phyloP scores from a whole-genome alignment of 2,888 invertebrate species.

The Amphipyra berbera region DNA sequence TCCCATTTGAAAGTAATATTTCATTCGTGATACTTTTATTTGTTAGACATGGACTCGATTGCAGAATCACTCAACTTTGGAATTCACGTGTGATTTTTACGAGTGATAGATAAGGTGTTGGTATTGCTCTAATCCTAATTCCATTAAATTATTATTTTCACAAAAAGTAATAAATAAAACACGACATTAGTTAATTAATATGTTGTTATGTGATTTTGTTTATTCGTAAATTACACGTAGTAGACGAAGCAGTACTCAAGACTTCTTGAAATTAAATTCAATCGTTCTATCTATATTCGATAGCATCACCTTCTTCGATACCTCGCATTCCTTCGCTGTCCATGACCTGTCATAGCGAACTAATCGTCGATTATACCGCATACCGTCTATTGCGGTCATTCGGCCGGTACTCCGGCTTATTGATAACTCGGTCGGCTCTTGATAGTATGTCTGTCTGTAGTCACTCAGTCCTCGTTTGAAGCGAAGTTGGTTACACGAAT shows the following conservation, averaged over 20 bases:
- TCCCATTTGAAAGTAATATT: constrained; percentile 45
- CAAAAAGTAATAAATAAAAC: no score
- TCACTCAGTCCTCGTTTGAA: constrained; percentile 43
- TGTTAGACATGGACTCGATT: constrained; percentile 8
- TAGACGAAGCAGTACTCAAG: no score
- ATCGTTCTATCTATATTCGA: constrained; percentile 14
- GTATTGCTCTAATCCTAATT: no score
- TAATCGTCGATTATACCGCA: constrained; percentile 44
- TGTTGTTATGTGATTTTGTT: no score
- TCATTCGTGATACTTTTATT: constrained; percentile 42
- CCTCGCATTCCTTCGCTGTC: constrained; percentile 43
- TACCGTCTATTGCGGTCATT: constrained; percentile 44
- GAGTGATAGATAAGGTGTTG: constrained; percentile 1
- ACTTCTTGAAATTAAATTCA: constrained; percentile 11
- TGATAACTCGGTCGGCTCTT: constrained; percentile 52
- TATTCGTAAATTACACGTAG: no score
- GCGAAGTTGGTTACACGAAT: constrained; percentile 52
- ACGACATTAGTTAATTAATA: no score
- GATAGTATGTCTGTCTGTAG: constrained; percentile 43
- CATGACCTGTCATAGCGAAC: constrained; percentile 48
- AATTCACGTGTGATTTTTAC: not conserved
- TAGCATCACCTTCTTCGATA: constrained; percentile 32
- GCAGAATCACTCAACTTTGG: constrained; percentile 11
- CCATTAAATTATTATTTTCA: no score
- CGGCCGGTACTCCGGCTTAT: constrained; percentile 44